Evolutionary conservation across 2,797 vertebrate genomes (phyloP), one percentile per base, ranked within the genome.

Genomic region (Dicrostonyx torquatus): DNA sequence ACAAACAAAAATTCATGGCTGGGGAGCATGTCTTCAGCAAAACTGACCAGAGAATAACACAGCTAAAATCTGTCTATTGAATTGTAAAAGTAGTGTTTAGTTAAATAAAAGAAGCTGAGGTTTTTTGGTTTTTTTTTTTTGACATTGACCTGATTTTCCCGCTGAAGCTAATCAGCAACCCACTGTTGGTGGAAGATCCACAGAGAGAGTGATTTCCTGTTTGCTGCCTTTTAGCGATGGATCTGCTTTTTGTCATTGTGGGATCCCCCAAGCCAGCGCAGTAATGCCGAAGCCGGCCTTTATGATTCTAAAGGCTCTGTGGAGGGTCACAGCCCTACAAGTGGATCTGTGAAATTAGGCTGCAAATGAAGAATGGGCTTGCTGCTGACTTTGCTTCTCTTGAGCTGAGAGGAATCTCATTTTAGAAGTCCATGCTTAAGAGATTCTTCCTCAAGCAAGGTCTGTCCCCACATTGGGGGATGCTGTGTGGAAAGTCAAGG

Each of bases 131-230:
- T 70, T 60, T 62, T 66, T 83, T 70, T 70, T 53, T 79, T 82
- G 90, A 48, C 45, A 50, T 84, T 86, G 90, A 91, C 55, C 68
- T 93, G 90, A 43, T 83, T 94, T 87, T 79, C 86, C 76, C 82
- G 22, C 64, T 53, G 58, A 37, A 96, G 73, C 72, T 91, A 64
- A 85, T 93, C 84, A 90, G 92, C 48, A 62, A 48, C 62, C 73
- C 4, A 53, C 45, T 40, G 26, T 73, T 43, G 89, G 75, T 85
- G 50, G 90, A 85, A 75, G 11, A 94, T 66, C 22, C 22, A 9
- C 26, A 73, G 73, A 37, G n/a, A 24, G n/a, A 48, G 13, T 2
- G 6, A 34, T 75, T 91, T 90, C 40, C 76, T 8, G 15, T 90
- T 72, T 85, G 62, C 43, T 34, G 22, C 26, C 87, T 37, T 48